Percentiles rank a stretch among this genome's conserved stretches.
Conservation (phyloP, 2,113 vertebrate genomes). For the Athene cunicularia region DNA sequence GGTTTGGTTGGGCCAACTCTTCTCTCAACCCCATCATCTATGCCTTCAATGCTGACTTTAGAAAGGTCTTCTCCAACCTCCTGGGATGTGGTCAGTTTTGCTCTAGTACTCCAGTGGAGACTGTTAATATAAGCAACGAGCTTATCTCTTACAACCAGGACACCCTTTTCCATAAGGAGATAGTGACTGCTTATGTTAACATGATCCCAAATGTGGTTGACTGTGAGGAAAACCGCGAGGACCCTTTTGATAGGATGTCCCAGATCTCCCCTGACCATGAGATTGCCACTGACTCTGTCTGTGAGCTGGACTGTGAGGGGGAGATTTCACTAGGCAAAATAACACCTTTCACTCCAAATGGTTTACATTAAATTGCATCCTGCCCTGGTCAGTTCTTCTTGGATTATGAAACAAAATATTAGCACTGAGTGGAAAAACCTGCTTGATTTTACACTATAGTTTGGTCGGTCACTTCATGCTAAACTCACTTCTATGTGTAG, state of each 20-base stretch:
- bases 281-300: slow-evolving; percentile 79
- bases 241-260: slow-evolving; percentile 83
- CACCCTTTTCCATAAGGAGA: slow-evolving; percentile 84
- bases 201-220: slow-evolving; percentile 88
- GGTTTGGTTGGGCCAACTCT: slow-evolving; percentile 97
- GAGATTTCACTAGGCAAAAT: slow-evolving; percentile 86
- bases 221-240: slow-evolving; percentile 77
- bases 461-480: background rate
- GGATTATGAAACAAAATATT: background rate
- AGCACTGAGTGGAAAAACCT: slow-evolving; percentile 13
- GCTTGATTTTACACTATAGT: background rate
- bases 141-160: slow-evolving; percentile 91
- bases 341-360: slow-evolving; percentile 85
- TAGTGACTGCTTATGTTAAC: slow-evolving; percentile 83
- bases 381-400: background rate
- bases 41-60: slow-evolving; percentile 94
- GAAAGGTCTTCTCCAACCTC: slow-evolving; percentile 89
- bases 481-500: background rate
- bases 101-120: slow-evolving; percentile 83
- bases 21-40: slow-evolving; percentile 95
- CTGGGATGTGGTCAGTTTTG: slow-evolving; percentile 86
- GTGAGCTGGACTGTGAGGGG: slow-evolving; percentile 85
- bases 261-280: slow-evolving; percentile 80
- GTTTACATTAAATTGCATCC: slow-evolving; percentile 76
- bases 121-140: slow-evolving; percentile 91